A percentile compares a stretch with the other conserved stretches of the same genome.
These are phyloP conservation scores for Thrips palmi DNA, from an alignment of 1,140 invertebrate species.

Conservation along the genomic window DNA sequence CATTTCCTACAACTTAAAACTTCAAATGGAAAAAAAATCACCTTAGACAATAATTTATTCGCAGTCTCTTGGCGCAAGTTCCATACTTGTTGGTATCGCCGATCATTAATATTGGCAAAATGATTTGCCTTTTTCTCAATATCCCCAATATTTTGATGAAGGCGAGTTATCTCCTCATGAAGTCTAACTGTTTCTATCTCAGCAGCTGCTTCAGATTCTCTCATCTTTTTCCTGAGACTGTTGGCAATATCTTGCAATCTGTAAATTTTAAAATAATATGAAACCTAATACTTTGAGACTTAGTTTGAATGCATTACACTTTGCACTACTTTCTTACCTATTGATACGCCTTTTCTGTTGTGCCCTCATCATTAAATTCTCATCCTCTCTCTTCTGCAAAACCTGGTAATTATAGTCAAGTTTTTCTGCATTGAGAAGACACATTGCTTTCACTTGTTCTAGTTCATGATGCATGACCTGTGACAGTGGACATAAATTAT, in stretches of 20 bases:
- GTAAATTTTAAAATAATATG: slow-evolving; percentile 7
- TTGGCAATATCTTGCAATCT: slow-evolving; percentile 55
- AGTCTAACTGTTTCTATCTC: slow-evolving; percentile 32
- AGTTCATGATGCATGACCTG: slow-evolving; percentile 57
- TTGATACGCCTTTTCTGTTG: slow-evolving; percentile 67
- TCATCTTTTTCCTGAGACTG: slow-evolving; percentile 36
- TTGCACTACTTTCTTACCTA: slow-evolving; percentile 25
- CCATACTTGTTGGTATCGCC: slow-evolving; percentile 36
- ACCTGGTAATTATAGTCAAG: slow-evolving; percentile 74
- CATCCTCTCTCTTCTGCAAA: slow-evolving; percentile 65
- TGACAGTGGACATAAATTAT: slow-evolving; percentile 17
- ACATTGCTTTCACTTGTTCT: slow-evolving; percentile 50
- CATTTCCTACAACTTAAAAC: not conserved
- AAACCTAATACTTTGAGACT: not conserved
- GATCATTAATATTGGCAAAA: slow-evolving; percentile 39
- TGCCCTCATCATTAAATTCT: slow-evolving; percentile 62
- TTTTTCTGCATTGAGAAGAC: slow-evolving; percentile 63
- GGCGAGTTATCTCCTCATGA: slow-evolving; percentile 36
- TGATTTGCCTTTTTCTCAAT: slow-evolving; percentile 43
- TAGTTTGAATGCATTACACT: not conserved
- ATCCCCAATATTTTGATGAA: slow-evolving; percentile 41
- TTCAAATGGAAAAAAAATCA: slow-evolving; percentile 14
- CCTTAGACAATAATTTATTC: slow-evolving; percentile 31
- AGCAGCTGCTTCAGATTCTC: slow-evolving; percentile 35
- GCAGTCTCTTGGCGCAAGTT: slow-evolving; percentile 45